Conservation (phyloP, 2,113 vertebrate species). For the Herpailurus yagouaroundi region DNA sequence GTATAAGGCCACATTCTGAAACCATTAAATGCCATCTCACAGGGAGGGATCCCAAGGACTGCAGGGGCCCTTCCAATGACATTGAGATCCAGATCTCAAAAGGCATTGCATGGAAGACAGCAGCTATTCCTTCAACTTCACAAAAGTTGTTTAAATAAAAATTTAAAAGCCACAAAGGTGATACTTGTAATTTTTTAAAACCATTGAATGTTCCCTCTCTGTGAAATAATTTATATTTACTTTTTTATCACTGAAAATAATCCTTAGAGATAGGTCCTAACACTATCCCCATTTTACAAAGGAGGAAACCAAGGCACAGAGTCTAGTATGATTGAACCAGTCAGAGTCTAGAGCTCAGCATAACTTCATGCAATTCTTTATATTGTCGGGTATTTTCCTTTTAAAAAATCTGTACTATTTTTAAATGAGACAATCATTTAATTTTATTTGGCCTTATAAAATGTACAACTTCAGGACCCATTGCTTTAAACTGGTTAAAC, state of each 20-base stretch:
- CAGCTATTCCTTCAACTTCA: background rate
- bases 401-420: background rate
- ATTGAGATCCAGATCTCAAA: background rate
- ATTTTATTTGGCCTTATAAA: background rate
- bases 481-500: background rate
- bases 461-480: background rate
- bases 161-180: background rate
- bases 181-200: background rate
- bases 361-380: background rate
- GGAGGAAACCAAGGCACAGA: background rate
- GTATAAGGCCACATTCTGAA: background rate
- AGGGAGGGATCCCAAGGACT: background rate
- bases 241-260: background rate
- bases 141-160: background rate
- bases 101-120: background rate
- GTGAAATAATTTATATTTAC: background rate
- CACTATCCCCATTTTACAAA: background rate
- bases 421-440: background rate
- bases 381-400: background rate
- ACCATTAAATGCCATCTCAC: background rate
- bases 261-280: background rate
- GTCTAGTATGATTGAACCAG: background rate
- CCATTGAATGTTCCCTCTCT: background rate
- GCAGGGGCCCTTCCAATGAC: background rate
- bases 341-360: background rate